Evolutionary conservation across 2,888 invertebrate species (phyloP).

Genomic region (Archaeoteleia sp.): DNA sequence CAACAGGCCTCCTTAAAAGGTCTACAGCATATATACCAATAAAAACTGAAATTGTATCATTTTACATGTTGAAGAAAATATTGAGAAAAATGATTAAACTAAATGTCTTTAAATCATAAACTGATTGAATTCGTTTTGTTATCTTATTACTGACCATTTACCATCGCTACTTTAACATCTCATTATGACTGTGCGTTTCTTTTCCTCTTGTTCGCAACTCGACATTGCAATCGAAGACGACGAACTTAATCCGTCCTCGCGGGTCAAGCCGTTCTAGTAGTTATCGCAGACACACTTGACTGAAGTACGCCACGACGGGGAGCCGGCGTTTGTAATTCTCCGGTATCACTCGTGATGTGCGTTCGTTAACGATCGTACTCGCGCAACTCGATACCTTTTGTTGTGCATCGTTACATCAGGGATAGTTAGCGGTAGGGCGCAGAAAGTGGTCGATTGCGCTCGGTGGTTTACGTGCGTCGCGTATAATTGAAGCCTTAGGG

Average conservation of each 20-base stretch:
- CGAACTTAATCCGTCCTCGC: slow-evolving; percentile 30
- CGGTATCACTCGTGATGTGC: slow-evolving; percentile 53
- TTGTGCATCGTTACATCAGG: slow-evolving; percentile 67
- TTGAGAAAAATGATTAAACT: no score
- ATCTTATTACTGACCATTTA: no score
- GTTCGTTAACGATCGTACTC: slow-evolving; percentile 69
- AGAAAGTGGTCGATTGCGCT: slow-evolving; percentile 67
- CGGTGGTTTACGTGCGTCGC: slow-evolving; percentile 58
- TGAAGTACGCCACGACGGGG: slow-evolving; percentile 22
- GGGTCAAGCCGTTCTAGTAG: slow-evolving; percentile 37
- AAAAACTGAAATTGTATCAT: no score
- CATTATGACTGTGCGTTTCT: slow-evolving; percentile 17
- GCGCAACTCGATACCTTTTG: slow-evolving; percentile 70
- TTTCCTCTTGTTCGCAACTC: slow-evolving; percentile 4
- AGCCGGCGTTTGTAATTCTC: slow-evolving; percentile 50
- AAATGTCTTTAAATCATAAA: no score
- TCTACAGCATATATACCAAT: no score
- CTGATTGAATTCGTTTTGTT: no score
- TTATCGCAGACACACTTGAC: slow-evolving; percentile 31
- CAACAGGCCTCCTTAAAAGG: no score
- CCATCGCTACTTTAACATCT: slow-evolving; percentile 8
- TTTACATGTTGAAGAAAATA: no score
- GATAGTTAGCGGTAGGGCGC: slow-evolving; percentile 59
- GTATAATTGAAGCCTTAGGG: slow-evolving; percentile 63
- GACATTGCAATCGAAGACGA: slow-evolving; percentile 11